A percentile compares a stretch with the other conserved stretches of the same genome.
Conservation (phyloP, 1,140 invertebrate genomes). For the Pogonognathellus flavescens region DNA sequence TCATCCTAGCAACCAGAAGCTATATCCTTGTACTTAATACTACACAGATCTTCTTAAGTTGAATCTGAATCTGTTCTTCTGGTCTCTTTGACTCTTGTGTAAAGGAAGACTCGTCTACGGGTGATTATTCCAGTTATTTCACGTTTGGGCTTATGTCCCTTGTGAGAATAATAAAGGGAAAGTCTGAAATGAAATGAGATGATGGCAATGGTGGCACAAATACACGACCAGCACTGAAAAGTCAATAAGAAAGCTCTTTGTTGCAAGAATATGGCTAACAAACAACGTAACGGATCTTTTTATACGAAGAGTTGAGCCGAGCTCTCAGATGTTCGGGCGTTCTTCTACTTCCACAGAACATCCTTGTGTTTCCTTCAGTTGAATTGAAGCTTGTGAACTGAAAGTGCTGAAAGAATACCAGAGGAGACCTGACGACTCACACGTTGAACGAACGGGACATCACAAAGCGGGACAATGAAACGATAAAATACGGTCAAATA, state of each 20-base stretch:
- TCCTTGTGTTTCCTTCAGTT: neutral
- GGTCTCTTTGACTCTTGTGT: no score
- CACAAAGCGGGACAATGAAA: constrained; percentile 43
- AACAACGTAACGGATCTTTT: constrained; percentile 18
- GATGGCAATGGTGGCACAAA: neutral
- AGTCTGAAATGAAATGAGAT: constrained; percentile 6
- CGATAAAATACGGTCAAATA: constrained; percentile 60
- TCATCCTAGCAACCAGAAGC: no score
- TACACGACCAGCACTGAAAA: neutral
- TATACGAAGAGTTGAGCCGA: neutral
- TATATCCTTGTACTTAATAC: no score
- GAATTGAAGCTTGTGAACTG: constrained; percentile 5
- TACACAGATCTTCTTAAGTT: no score
- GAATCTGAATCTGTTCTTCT: no score
- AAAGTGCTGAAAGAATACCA: constrained; percentile 39
- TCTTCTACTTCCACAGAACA: neutral
- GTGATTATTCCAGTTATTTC: neutral
- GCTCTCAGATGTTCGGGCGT: neutral
- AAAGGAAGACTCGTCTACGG: no score
- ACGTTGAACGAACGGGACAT: neutral
- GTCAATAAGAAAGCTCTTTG: neutral
- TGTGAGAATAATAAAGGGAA: constrained; percentile 1
- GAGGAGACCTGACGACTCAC: constrained; percentile 25
- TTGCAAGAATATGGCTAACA: constrained; percentile 13
- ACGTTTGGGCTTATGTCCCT: neutral